Conservation (phyloP, 2,113 vertebrate species). For the Daphoenositta chrysoptera region DNA sequence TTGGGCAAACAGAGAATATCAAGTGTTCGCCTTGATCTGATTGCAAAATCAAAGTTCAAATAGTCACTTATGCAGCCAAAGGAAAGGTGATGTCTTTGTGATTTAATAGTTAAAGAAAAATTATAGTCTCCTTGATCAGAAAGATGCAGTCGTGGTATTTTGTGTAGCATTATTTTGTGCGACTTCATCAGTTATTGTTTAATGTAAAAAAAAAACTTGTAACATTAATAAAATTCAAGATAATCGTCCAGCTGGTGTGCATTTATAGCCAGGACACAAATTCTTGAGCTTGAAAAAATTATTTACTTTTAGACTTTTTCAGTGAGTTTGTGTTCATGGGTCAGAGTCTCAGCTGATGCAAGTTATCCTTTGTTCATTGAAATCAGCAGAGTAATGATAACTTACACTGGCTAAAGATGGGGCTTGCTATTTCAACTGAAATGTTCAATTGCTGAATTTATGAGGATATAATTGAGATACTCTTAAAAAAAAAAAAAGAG, state of each 20-base stretch:
- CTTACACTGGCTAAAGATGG: background rate
- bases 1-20: background rate
- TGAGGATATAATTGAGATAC: constrained; percentile 33
- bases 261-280: background rate
- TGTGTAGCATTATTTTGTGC: background rate
- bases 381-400: background rate
- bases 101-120: background rate
- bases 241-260: background rate
- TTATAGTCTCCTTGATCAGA: background rate
- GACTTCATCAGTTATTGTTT: accelerated
- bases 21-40: background rate
- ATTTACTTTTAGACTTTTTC: background rate
- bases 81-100: background rate
- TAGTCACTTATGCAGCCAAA: background rate
- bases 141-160: background rate
- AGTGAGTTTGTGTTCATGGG: background rate
- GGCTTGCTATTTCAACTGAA: background rate
- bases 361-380: background rate
- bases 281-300: background rate
- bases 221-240: background rate
- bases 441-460: constrained; percentile 20
- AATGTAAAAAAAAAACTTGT: background rate
- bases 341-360: background rate
- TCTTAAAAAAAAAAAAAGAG: constrained; percentile 8
- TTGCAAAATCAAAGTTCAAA: background rate